These are phyloP conservation scores for Turritopsis rubra DNA, from an alignment of 30 jellyfish, hydroid and myxozoan species.

Conservation along the genomic window DNA sequence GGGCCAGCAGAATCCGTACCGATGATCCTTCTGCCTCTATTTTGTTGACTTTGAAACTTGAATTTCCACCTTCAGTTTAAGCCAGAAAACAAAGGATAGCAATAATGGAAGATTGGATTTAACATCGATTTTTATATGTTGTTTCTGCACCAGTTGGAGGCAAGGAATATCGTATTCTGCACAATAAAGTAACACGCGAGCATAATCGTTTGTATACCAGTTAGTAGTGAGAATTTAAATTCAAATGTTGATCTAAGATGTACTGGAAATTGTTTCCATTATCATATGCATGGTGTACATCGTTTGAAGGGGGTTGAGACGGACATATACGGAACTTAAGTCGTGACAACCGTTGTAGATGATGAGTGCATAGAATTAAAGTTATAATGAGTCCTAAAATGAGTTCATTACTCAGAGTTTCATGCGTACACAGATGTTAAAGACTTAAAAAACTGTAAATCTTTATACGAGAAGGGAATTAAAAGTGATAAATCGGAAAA, in stretches of 20 bases:
- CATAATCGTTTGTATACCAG: slow-evolving; percentile 42
- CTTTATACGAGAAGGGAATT: too few relatives aligned
- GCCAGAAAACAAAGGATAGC: slow-evolving; percentile 51
- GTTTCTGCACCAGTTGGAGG: slow-evolving; percentile 37
- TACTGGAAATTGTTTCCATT: too few relatives aligned
- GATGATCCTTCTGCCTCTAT: slow-evolving; percentile 51
- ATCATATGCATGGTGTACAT: too few relatives aligned
- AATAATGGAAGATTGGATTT: slow-evolving; percentile 48
- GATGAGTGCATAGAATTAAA: too few relatives aligned
- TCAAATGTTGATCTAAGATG: slow-evolving; percentile 51
- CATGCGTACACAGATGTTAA: too few relatives aligned
- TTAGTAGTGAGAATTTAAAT: slow-evolving; percentile 41
- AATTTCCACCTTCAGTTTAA: slow-evolving; percentile 30
- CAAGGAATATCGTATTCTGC: slow-evolving; percentile 39
- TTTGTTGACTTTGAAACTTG: slow-evolving; percentile 48
- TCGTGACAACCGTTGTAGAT: too few relatives aligned
- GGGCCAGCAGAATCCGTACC: slow-evolving; percentile 42
- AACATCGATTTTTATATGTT: slow-evolving; percentile 38
- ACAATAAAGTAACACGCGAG: slow-evolving; percentile 27
- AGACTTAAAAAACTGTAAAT: too few relatives aligned
- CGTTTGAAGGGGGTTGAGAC: too few relatives aligned
- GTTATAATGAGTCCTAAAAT: too few relatives aligned
- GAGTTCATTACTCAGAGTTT: too few relatives aligned
- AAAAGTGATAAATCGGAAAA: too few relatives aligned
- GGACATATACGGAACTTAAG: too few relatives aligned